Base-by-base conservation (phyloP, 2,888 invertebrate species). In the Agrilus mali region DNA sequence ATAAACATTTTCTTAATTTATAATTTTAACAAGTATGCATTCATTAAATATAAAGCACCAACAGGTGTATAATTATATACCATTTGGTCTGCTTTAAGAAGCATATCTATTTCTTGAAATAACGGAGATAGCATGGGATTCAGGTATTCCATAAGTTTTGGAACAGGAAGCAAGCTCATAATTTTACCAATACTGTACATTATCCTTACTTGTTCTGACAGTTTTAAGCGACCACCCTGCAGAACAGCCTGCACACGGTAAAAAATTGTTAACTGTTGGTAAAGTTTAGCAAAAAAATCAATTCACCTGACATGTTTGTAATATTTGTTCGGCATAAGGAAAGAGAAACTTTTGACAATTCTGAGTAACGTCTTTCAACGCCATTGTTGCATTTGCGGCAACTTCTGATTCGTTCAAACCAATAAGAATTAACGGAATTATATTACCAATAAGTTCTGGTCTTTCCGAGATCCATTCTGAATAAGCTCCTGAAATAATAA, bases 291-390 rank as follows among this genome's bases (percentile, higher is more conserved):
- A 17, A 15, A 17, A 37, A 37, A n/a, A 37, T 13, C 10, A 8
- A 3, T 35, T 58, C 48, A 76, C 74, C 64, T 78, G 77, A 41
- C 85, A 79, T 1, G 84, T 80, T 16, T 75, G 71, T 4, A 92
- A 73, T 45, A 93, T 77, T 45, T 83, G 81, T 17, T 79, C 78
- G 0, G 86, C 86, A 55, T 80, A 84, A 0, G 84, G 83, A 38
- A 78, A 74, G 52, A 94, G 74, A 60, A 81, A 79, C 40, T 77
- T 63, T 54, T 79, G 77, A 60, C 90, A 90, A 63, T 90, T 89
- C 32, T 83, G 72, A 31, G 87, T 82, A 33, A 95, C 75, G 58
- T 92, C 92, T 61, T 92, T 87, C 10, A 94, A 71, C 17, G 94
- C 92, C 64, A 92, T 78, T 4, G 92, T 90, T 1, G 89, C 83